phyloP scores from a whole-genome alignment of 2,888 invertebrate species.

The Abrostola triplasia region DNA sequence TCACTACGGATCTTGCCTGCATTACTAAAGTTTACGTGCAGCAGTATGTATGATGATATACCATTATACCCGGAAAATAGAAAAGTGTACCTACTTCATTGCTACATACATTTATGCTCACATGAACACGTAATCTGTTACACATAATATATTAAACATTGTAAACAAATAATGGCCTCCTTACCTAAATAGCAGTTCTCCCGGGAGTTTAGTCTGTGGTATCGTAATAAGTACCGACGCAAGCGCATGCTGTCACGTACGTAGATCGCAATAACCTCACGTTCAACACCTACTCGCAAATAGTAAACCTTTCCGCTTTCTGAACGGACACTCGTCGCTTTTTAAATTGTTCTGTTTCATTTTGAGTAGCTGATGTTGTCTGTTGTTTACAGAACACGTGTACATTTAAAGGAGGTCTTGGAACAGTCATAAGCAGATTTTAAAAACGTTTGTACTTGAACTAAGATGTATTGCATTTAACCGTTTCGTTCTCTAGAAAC shows the following conservation, averaged over 20 bases:
- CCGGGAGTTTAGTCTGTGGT: too few relatives aligned
- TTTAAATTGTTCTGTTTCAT: slow-evolving; percentile 44
- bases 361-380: slow-evolving; percentile 18
- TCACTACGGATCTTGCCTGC: too few relatives aligned
- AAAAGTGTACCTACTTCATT: too few relatives aligned
- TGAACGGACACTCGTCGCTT: slow-evolving; percentile 53
- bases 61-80: too few relatives aligned
- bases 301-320: slow-evolving; percentile 72
- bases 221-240: slow-evolving; percentile 35
- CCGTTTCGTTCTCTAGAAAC: too few relatives aligned
- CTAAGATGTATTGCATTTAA: too few relatives aligned
- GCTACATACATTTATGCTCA: too few relatives aligned
- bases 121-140: background rate
- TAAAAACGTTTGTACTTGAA: too few relatives aligned
- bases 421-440: background rate
- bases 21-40: too few relatives aligned
- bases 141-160: slow-evolving; percentile 10
- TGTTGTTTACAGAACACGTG: background rate
- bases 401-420: background rate
- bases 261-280: slow-evolving; percentile 67
- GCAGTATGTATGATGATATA: too few relatives aligned
- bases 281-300: slow-evolving; percentile 64
- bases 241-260: slow-evolving; percentile 61
- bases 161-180: slow-evolving; percentile 50
- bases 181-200: slow-evolving; percentile 64